Conservation (phyloP, 2,113 vertebrate genomes). For the Acanthisitta chloris region DNA sequence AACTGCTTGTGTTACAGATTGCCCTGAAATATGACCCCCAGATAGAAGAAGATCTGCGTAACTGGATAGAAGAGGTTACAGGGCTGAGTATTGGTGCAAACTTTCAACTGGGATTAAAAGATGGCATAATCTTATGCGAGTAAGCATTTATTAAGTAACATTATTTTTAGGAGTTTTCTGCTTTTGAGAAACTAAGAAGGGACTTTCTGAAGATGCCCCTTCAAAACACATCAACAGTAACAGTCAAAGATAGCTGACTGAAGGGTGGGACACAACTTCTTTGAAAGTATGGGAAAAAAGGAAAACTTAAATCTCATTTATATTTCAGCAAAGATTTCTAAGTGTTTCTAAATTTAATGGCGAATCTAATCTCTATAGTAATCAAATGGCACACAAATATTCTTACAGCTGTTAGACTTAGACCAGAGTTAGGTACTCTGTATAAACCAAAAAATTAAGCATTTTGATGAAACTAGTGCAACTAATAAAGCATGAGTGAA, state of each 20-base stretch:
- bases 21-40: conserved; percentile 93
- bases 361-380: neutral
- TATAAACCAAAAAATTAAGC: neutral
- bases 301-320: neutral
- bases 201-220: neutral
- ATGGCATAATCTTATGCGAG: conserved; percentile 96
- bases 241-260: neutral
- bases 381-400: neutral
- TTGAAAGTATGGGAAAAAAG: neutral
- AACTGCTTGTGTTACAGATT: conserved; percentile 79
- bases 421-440: neutral
- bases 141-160: conserved; percentile 69
- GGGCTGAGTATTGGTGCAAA: conserved; percentile 90
- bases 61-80: conserved; percentile 96
- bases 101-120: conserved; percentile 94
- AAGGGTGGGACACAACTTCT: neutral
- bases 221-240: neutral
- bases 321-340: neutral
- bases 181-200: neutral
- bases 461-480: conserved; percentile 24
- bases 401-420: neutral
- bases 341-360: neutral
- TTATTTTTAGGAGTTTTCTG: neutral
- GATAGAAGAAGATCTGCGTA: conserved; percentile 92
- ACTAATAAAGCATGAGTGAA: conserved; percentile 7